Base-by-base conservation (phyloP, 2,888 invertebrate species). In the Subacronicta megacephala region DNA sequence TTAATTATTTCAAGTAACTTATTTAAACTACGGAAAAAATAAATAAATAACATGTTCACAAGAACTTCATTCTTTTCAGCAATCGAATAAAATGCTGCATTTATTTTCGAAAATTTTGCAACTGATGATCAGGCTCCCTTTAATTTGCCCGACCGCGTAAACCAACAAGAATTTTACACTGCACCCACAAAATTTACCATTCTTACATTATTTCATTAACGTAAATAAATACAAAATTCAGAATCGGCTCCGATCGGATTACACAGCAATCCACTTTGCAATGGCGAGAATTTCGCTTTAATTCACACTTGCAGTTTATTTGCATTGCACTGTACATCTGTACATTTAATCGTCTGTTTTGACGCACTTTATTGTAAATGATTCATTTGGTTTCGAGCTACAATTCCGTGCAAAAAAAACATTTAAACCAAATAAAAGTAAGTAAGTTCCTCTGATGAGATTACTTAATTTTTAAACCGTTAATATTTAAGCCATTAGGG, bases 181-280 rank as follows among this genome's bases (percentile, higher is more conserved):
- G 33, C 47, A 29, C 35, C 36, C 23, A 23, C 42, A 23, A 20
- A 40, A 58, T 57, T 49, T 35, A 49, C 47, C 54, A 63, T 59
- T 63, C 52, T 68, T 58, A 66, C 59, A 69, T 69, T 59, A 77
- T 54, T 59, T 72, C 60, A 75, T 68, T 75, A 75, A 38, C 31
- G 50, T 62, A 59, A 62, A 65, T 65, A 62, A 61, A 67, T 61
- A 66, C 65, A 63, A 63, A 67, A 65, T 62, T 51, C 36, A 17
- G 64, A 63, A 67, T 68, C 71, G 52, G 66, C 61, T 64, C 58
- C 63, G 62, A 78, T 70, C 62, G 78, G 79, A 79, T 82, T 76
- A 77, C 78, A 75, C 56, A 64, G 67, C 70, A 73, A 72, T 76
- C 71, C 75, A 70, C 74, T 78, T 62, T 62, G 64, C 68, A 55